A percentile compares a stretch with the other conserved stretches of the same genome.
phyloP scores from a whole-genome alignment of 2,888 invertebrate species.

The Tyria jacobaeae region DNA sequence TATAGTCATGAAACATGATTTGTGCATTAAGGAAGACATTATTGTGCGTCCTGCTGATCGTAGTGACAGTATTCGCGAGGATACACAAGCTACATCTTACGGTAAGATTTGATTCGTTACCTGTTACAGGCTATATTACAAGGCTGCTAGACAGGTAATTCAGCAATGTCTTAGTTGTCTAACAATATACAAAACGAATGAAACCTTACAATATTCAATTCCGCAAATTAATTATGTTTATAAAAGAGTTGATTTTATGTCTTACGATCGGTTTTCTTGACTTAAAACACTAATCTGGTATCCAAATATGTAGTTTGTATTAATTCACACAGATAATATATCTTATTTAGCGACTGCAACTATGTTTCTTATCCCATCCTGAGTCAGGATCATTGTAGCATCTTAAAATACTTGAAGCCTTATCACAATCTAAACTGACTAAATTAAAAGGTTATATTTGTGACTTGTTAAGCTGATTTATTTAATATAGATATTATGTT shows the following conservation, averaged over 20 bases:
- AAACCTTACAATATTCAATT: neutral
- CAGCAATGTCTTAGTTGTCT: neutral
- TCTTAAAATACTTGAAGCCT: neutral
- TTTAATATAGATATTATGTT: neutral
- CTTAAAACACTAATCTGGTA: neutral
- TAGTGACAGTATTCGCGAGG: slow-evolving; percentile 66
- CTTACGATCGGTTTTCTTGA: neutral
- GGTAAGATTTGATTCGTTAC: slow-evolving; percentile 55
- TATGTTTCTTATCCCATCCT: neutral
- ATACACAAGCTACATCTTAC: slow-evolving; percentile 79
- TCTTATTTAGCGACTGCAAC: neutral
- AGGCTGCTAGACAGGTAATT: slow-evolving; percentile 10
- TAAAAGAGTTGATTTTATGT: neutral
- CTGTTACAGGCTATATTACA: slow-evolving; percentile 13
- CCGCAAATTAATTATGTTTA: neutral
- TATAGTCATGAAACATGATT: slow-evolving; percentile 72
- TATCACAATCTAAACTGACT: neutral
- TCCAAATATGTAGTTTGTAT: neutral
- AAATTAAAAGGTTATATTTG: neutral
- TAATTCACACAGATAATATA: neutral
- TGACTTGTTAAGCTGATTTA: neutral
- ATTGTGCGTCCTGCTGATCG: slow-evolving; percentile 55
- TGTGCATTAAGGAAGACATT: slow-evolving; percentile 54
- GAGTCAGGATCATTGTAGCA: neutral
- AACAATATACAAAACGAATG: neutral